Percentiles rank a stretch among this genome's conserved stretches.
Evolutionary conservation across 2,888 invertebrate genomes (phyloP).

Genomic region (Pandemis cinnamomeana): DNA sequence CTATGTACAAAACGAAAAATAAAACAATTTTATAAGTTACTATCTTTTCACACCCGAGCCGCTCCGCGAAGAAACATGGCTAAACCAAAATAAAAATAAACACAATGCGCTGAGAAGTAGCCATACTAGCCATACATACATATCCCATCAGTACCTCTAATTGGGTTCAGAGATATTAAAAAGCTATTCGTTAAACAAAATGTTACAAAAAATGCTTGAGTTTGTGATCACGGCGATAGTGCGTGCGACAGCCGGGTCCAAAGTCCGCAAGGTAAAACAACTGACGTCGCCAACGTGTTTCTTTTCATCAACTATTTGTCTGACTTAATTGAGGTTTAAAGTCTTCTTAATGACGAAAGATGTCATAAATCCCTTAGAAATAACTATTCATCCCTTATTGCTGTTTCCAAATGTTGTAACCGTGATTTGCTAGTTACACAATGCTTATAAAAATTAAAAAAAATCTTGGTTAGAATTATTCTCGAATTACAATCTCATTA

Average conservation of each 20-base stretch:
- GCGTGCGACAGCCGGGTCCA: slow-evolving; percentile 73
- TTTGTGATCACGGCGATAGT: slow-evolving; percentile 46
- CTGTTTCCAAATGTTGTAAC: neutral
- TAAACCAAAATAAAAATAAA: neutral
- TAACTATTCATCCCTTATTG: neutral
- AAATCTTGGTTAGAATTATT: neutral
- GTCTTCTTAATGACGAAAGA: neutral
- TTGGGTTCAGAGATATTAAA: neutral
- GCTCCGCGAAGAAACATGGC: neutral
- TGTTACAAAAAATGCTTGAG: slow-evolving; percentile 12
- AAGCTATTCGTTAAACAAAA: neutral
- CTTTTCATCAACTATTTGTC: slow-evolving; percentile 28
- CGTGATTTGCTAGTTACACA: slow-evolving; percentile 10
- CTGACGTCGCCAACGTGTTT: slow-evolving; percentile 68
- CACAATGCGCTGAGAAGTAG: neutral
- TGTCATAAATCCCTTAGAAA: neutral
- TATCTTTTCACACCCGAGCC: neutral
- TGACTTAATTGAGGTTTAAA: slow-evolving; percentile 12
- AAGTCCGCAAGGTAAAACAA: slow-evolving; percentile 79
- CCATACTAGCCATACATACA: too few relatives aligned
- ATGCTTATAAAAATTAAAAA: neutral
- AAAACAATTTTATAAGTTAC: neutral
- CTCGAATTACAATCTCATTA: too few relatives aligned
- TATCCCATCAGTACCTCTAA: neutral
- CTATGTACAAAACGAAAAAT: neutral